Evolutionary conservation across 2,113 vertebrate genomes (phyloP).

Genomic region (Bufo gargarizans): DNA sequence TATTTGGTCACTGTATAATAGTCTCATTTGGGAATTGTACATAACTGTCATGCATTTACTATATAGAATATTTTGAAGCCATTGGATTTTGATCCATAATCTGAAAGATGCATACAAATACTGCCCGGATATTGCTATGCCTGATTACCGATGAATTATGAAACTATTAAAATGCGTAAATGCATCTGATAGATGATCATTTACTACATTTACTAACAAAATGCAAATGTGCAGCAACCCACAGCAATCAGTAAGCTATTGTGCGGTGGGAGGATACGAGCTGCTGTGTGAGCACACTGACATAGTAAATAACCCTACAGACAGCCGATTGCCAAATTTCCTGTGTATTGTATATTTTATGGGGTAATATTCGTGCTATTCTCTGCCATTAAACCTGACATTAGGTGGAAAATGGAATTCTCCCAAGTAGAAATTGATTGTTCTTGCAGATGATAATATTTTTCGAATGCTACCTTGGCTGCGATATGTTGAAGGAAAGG

Average conservation of each 20-base stretch:
- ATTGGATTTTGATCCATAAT: no score
- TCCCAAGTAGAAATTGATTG: conserved; percentile 11
- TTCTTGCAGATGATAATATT: conserved; percentile 16
- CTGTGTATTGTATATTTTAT: background rate
- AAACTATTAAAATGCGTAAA: no score
- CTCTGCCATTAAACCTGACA: background rate
- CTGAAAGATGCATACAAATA: no score
- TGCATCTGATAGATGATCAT: no score
- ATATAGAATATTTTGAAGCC: no score
- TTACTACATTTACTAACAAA: no score
- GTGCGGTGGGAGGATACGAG: background rate
- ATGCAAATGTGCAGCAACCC: no score
- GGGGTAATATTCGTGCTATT: background rate
- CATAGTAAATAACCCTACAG: background rate
- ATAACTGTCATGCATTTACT: no score
- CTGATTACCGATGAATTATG: no score
- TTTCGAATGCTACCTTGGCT: background rate
- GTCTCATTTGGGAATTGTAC: no score
- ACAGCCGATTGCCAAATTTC: background rate
- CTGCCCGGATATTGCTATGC: no score
- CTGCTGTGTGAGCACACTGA: background rate
- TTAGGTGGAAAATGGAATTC: background rate
- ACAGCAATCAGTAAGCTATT: background rate
- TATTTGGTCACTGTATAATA: no score
- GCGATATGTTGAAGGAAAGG: background rate